Evolutionary conservation across 2,113 vertebrate species (phyloP), one percentile per base, ranked within the genome.

Genomic region (Barbus barbus): DNA sequence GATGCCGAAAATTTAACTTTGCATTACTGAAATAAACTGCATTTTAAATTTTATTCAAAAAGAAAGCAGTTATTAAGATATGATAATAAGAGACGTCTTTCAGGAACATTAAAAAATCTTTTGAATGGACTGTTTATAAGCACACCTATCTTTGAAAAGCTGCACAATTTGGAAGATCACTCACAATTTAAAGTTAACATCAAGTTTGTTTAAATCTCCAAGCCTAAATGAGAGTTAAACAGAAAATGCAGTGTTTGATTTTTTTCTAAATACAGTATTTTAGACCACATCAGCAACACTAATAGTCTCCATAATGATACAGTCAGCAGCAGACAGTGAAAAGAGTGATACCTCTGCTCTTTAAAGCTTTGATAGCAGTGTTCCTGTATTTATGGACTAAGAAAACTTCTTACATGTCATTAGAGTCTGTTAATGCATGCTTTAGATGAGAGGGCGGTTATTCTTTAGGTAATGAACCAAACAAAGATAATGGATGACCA

Each of bases 401-500:
- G 72, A 46, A 48, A 38, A 63, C 75, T 36, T 77, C 31, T 13
- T n/a, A 2, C 26, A 53, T 77, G 28, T 36, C 48, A 58, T 56
- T 36, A 56, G 9, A 58, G 20, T 36, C 48, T 41, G 22, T 78
- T 60, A 60, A 44, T 24, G 24, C 58, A 44, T 44, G 33, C n/a
- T 61, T n/a, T 44, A 60, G 36, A 38, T 38, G 36, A 38, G 77
- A 44, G n/a, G 58, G 77, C 16, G 58, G 14, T 44, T 26, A 12
- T 44, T 79, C 14, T 18, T 63, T 60, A 78, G 53, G 76, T 38
- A 79, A 79, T 38, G 24, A 44, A 65, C 56, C 36, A 78, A 24
- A 38, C 69, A 58, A 24, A 78, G 53, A 63, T 13, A 60, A 61
- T 44, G 33, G 77, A 63, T 26, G 77, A 79, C 77, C 77, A 78